Evolutionary conservation across 1,140 invertebrate species (phyloP), one percentile per base, ranked within the genome.

Genomic region (Adoxophyes honmai): DNA sequence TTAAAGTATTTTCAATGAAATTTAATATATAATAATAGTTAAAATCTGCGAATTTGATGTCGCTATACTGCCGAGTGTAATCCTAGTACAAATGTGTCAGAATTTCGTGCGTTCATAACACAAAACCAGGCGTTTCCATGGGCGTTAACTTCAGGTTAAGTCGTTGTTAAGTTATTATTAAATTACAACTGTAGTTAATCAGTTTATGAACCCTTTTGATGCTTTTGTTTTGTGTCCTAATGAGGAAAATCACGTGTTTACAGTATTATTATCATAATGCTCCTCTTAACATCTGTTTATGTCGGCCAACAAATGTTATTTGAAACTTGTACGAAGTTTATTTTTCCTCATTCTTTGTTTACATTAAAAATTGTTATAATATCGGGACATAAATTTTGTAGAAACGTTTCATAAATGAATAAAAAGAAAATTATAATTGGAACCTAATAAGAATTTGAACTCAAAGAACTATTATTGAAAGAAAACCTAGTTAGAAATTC

Each of bases 111-210:
- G 34, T 61, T 62, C 66, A 70, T 55, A 73, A 55, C 62, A 65
- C 28, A 73, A 57, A 73, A 70, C 42, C 58, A 64, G 60, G 60
- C 67, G 68, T 76, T 75, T 84, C 72, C 68, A 86, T 84, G 83
- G 83, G 83, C 83, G 83, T 86, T 78, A 78, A 78, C 83, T 77
- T 74, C 75, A 76, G 74, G 75, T 82, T 79, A 77, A 76, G 68
- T 75, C 72, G 68, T 68, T 70, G 68, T 76, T 77, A 70, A 68
- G 52, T 78, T 79, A 75, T 74, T 75, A 79, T 86, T 84, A 55
- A 82, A 86, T 86, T 81, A 82, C 75, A 74, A 81, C 66, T 69
- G 70, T 58, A 73, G 78, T 63, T 82, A 78, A 79, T 75, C 64
- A 35, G 33, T 55, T 44, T n/a, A 35, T 59, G 10, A 34, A 48